Evolutionary conservation across 2,113 vertebrate species (phyloP).

Genomic region (Coptodon bakossiorum): DNA sequence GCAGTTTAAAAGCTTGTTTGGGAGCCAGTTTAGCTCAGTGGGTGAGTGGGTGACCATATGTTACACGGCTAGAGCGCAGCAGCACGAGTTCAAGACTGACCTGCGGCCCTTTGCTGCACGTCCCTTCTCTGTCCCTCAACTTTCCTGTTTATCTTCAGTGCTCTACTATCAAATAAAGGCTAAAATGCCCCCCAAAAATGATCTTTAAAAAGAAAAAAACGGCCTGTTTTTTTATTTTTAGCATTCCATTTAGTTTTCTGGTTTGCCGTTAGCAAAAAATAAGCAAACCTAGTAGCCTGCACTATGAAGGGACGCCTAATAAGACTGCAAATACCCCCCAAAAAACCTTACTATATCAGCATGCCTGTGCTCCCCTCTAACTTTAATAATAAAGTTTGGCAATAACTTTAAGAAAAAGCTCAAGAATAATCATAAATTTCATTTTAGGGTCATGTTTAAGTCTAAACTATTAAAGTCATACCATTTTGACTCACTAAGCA

Average conservation of each 20-base stretch:
- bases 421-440: not conserved
- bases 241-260: not conserved
- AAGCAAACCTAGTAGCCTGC: not conserved
- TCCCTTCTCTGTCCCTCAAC: not conserved
- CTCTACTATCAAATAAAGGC: not conserved
- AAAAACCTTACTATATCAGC: not conserved
- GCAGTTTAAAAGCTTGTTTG: not conserved
- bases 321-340: not conserved
- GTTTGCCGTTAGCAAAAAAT: not conserved
- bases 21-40: not conserved
- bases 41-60: not conserved
- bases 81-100: not conserved
- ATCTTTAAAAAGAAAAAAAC: not conserved
- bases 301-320: not conserved
- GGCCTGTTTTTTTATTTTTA: not conserved
- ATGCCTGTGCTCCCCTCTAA: not conserved
- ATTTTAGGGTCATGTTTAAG: slow-evolving; percentile 15
- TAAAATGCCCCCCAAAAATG: not conserved
- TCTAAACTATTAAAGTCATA: slow-evolving; percentile 20
- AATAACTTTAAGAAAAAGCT: slow-evolving; percentile 10
- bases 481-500: slow-evolving; percentile 47
- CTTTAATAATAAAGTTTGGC: not conserved
- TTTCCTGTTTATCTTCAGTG: not conserved
- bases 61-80: not conserved
- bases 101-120: not conserved